Evolutionary conservation across 2,797 vertebrate genomes (phyloP), one percentile per base, ranked within the genome.

Genomic region (Girardinus metallicus): DNA sequence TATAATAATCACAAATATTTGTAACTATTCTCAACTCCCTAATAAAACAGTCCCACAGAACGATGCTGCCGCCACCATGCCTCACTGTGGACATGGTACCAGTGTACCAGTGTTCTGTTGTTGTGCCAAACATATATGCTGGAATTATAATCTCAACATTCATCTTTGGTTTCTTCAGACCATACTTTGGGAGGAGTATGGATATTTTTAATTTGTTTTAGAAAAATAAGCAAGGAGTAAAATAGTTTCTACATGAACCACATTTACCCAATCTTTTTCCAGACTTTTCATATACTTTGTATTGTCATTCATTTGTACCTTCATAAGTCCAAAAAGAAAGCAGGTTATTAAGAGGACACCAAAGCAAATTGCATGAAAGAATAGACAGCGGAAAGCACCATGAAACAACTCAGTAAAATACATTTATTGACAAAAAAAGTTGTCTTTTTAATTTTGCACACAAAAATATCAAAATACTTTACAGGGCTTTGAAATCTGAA

Each of bases 391-490:
- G 29, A 21, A 46, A 60, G 34, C 74, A 36, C 18, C 11, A 64
- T 91, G 82, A 85, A 90, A 92, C 85, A 91, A 89, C 89, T 94
- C 92, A 87, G 91, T 92, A 93, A 95, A 95, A 96, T 95, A 94
- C 91, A 94, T 95, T 95, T 95, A 95, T 95, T 95, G 90, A 93
- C 94, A 90, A 94, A 92, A 94, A 90, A 92, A 86, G 77, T 86
- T 77, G 80, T 92, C 77, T 76, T 91, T 95, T 94, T 93, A 93
- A 94, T 94, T 93, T 92, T 95, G 94, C 94, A 94, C 93, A 94
- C 93, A 96, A 95, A 95, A 96, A 95, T 96, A 96, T 95, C 93
- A 95, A 95, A 95, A 95, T 95, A 95, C 94, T 96, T 95, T 95
- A 94, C 94, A 95, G 94, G 94, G 94, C 79, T 91, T 95, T 94